Evolutionary conservation across 2,113 vertebrate species (phyloP).

Genomic region (Pseudorhombus dupliciocellatus): DNA sequence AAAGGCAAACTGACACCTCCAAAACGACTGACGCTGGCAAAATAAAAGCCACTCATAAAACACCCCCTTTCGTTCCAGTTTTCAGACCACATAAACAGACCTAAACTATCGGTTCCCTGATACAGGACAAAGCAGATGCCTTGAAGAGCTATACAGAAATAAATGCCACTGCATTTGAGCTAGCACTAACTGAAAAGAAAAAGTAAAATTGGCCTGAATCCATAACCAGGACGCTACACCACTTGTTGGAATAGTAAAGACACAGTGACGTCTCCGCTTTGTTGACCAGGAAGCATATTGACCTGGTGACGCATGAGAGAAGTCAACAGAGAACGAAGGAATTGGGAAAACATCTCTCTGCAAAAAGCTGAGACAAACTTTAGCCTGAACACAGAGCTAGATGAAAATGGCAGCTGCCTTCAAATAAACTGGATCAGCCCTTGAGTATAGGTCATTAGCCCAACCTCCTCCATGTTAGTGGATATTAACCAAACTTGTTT

Average conservation of each 20-base stretch:
- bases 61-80: background rate
- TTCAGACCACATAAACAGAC: slow-evolving; percentile 17
- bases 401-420: too few species aligned
- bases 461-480: too few species aligned
- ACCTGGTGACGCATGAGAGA: background rate
- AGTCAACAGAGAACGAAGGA: background rate
- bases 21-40: slow-evolving; percentile 25
- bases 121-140: background rate
- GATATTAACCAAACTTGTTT: too few species aligned
- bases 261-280: background rate
- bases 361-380: background rate
- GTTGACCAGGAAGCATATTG: background rate
- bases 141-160: background rate
- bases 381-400: too few species aligned
- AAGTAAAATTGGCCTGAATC: background rate
- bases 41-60: slow-evolving; percentile 19
- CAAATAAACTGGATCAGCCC: too few species aligned
- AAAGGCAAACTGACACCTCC: slow-evolving; percentile 32
- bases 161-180: background rate
- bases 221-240: background rate
- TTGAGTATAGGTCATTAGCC: too few species aligned
- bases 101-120: background rate
- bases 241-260: background rate
- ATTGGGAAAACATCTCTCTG: background rate
- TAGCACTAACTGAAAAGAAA: background rate